Percentiles rank a stretch among this genome's conserved stretches.
phyloP scores from a whole-genome alignment of 2,113 vertebrate genomes.

The Scopus umbretta region DNA sequence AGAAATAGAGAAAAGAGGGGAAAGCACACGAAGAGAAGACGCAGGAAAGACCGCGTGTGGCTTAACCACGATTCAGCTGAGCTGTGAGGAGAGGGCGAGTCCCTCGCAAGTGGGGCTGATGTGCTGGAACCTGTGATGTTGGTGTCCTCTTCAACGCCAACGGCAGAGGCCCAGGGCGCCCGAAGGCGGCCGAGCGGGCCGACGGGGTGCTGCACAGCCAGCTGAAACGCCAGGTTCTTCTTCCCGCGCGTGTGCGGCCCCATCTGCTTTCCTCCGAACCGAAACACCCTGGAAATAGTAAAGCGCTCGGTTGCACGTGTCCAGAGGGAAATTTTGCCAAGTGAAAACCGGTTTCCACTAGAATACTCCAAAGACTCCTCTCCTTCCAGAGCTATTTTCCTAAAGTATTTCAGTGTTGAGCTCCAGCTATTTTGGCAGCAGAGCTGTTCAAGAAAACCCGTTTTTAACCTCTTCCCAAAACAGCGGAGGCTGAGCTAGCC shows the following conservation, averaged over 20 bases:
- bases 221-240: background rate
- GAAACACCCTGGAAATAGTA: background rate
- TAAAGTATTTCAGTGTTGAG: background rate
- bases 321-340: background rate
- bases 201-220: background rate
- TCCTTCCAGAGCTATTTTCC: background rate
- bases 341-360: background rate
- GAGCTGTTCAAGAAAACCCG: background rate
- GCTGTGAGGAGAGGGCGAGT: background rate
- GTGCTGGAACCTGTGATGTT: background rate
- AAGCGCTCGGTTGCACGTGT: background rate
- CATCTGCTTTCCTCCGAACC: background rate
- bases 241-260: background rate
- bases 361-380: background rate
- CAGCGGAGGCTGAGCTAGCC: background rate
- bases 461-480: background rate
- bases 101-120: background rate
- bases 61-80: background rate
- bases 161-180: background rate
- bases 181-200: background rate
- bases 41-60: background rate
- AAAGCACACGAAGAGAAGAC: accelerated
- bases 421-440: background rate
- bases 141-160: background rate
- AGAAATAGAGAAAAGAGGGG: background rate